Percentiles rank a stretch among this genome's conserved stretches.
Conservation (phyloP, 2,797 vertebrate genomes). For the Telmatherina bonti region DNA sequence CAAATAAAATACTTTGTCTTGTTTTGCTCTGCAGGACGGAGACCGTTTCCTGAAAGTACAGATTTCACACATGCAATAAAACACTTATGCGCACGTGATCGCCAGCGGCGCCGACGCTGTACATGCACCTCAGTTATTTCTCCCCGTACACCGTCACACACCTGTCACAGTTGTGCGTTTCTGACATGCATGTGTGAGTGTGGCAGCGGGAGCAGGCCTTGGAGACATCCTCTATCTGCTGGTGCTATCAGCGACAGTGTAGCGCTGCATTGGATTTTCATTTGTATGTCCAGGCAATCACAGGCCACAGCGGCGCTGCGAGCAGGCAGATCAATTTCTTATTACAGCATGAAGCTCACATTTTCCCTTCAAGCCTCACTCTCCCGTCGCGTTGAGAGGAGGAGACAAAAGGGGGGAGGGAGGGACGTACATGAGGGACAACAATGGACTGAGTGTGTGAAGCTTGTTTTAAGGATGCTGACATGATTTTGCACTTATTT, state of each 20-base stretch:
- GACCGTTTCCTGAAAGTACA: too few species aligned
- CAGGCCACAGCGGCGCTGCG: conserved; percentile 69
- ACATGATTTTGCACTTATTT: conserved; percentile 6
- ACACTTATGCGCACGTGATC: too few species aligned
- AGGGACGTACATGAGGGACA: conserved; percentile 12
- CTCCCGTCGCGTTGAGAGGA: conserved; percentile 25
- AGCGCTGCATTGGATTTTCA: conserved; percentile 80
- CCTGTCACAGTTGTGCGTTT: conserved; percentile 6
- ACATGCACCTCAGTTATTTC: conserved; percentile 21
- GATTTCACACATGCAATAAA: conserved; percentile 45
- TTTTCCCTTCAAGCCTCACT: conserved; percentile 67
- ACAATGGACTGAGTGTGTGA: conserved; percentile 16
- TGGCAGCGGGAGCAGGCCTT: conserved; percentile 14
- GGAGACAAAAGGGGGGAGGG: conserved; percentile 19
- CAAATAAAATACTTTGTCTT: background rate
- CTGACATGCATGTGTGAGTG: conserved; percentile 35
- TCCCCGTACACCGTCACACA: conserved; percentile 23
- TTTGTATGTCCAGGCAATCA: conserved; percentile 81
- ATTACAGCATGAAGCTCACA: conserved; percentile 78
- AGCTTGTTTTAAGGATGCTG: conserved; percentile 17
- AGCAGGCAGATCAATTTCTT: conserved; percentile 84
- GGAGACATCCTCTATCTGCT: conserved; percentile 56
- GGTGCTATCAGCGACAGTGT: conserved; percentile 62
- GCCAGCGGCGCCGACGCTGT: too few species aligned
- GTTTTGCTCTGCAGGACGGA: too few species aligned